These are phyloP conservation scores for Mugil cephalus DNA, from an alignment of 2,113 vertebrate genomes.

Conservation along the genomic window DNA sequence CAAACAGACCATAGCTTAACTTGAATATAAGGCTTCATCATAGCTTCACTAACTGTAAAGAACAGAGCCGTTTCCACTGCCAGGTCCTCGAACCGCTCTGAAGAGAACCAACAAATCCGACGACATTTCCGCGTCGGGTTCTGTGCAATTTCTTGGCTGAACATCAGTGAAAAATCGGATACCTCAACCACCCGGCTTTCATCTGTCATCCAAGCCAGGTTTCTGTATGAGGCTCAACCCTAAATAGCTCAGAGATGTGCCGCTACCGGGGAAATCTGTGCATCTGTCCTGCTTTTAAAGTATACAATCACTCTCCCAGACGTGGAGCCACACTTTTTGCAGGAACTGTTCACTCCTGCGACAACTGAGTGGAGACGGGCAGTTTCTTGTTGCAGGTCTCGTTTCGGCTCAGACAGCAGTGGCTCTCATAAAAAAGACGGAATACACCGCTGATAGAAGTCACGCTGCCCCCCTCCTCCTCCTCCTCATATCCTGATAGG, in stretches of 20 bases:
- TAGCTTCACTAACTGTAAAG: constrained; percentile 20
- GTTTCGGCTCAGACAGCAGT: constrained; percentile 24
- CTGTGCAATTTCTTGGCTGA: constrained; percentile 42
- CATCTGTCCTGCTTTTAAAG: constrained; percentile 31
- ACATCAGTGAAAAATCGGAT: constrained; percentile 48
- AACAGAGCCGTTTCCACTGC: constrained; percentile 1
- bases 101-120: constrained; percentile 23
- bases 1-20: no score
- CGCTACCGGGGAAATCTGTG: constrained; percentile 18
- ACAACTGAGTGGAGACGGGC: constrained; percentile 27
- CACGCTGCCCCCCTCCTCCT: constrained; percentile 44
- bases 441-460: constrained; percentile 51
- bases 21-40: constrained; percentile 16
- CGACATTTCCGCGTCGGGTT: constrained; percentile 40
- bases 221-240: constrained; percentile 28
- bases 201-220: constrained; percentile 56
- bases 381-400: constrained; percentile 26
- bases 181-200: constrained; percentile 40
- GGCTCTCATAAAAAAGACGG: constrained; percentile 34
- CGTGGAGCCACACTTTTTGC: constrained; percentile 17
- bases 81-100: constrained; percentile 10
- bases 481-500: constrained; percentile 48
- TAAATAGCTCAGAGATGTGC: constrained; percentile 45
- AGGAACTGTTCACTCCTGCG: constrained; percentile 21
- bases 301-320: constrained; percentile 41